These are phyloP conservation scores for Drosophila melanica DNA, from an alignment of 1,140 invertebrate species.

Conservation along the genomic window DNA sequence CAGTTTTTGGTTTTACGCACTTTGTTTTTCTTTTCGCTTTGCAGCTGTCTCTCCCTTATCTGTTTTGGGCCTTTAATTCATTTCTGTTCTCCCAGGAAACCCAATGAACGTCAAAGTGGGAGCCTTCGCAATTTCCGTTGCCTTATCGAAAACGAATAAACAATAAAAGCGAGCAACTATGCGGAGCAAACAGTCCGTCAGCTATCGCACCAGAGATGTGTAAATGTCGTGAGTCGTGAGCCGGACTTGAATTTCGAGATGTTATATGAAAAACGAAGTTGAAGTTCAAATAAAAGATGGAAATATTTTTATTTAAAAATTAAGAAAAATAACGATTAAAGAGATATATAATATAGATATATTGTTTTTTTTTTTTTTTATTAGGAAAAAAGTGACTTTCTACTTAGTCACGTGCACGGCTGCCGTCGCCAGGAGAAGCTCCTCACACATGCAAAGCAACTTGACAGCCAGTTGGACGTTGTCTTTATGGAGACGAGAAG, in stretches of 20 bases:
- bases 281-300: too few species aligned
- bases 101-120: constrained; percentile 52
- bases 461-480: constrained; percentile 38
- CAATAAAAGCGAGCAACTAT: constrained; percentile 69
- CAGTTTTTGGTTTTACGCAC: constrained; percentile 62
- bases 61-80: constrained; percentile 57
- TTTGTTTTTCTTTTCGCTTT: constrained; percentile 57
- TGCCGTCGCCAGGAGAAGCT: background rate
- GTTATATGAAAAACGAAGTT: too few species aligned
- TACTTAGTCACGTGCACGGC: too few species aligned
- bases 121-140: constrained; percentile 74
- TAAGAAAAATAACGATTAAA: background rate
- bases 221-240: background rate
- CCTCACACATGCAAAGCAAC: constrained; percentile 49
- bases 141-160: constrained; percentile 79
- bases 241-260: too few species aligned
- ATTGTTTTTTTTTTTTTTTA: too few species aligned
- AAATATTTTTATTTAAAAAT: too few species aligned
- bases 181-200: constrained; percentile 35
- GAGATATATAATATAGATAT: too few species aligned
- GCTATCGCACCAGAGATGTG: constrained; percentile 26
- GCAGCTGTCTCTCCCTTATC: constrained; percentile 10
- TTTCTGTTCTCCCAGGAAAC: constrained; percentile 57
- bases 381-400: too few species aligned
- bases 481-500: constrained; percentile 15